Conservation (phyloP, 2,113 vertebrate species). For the Emydura subglobosa region DNA sequence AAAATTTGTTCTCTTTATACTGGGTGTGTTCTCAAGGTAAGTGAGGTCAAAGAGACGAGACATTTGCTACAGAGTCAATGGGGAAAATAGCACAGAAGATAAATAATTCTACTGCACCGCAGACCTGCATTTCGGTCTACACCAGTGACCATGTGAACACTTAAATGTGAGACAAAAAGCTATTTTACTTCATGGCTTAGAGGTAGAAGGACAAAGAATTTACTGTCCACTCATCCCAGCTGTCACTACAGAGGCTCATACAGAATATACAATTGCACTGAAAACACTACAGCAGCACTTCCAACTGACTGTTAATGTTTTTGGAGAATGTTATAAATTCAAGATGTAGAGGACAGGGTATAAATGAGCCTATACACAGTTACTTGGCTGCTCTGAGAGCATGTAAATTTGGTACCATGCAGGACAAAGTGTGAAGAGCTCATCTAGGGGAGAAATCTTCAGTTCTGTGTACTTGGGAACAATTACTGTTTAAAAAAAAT, state of each 20-base stretch:
- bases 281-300: neutral
- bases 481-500: neutral
- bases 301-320: neutral
- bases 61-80: neutral
- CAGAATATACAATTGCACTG: neutral
- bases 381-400: neutral
- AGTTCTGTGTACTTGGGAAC: neutral
- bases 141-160: slow-evolving; percentile 3
- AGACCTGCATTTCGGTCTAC: neutral
- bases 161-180: slow-evolving; percentile 44
- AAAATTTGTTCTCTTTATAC: neutral
- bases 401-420: neutral
- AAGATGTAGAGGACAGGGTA: neutral
- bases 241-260: slow-evolving; percentile 19
- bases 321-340: neutral
- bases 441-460: neutral
- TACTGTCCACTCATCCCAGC: slow-evolving; percentile 3
- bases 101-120: neutral
- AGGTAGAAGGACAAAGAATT: slow-evolving; percentile 38
- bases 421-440: slow-evolving; percentile 6
- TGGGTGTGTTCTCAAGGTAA: neutral
- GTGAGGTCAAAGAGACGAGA: slow-evolving; percentile 14
- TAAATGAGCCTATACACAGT: neutral
- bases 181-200: slow-evolving; percentile 38
- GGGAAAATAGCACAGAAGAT: neutral